phyloP scores from a whole-genome alignment of 2,888 invertebrate species.

The Reticulitermes lucifugus region DNA sequence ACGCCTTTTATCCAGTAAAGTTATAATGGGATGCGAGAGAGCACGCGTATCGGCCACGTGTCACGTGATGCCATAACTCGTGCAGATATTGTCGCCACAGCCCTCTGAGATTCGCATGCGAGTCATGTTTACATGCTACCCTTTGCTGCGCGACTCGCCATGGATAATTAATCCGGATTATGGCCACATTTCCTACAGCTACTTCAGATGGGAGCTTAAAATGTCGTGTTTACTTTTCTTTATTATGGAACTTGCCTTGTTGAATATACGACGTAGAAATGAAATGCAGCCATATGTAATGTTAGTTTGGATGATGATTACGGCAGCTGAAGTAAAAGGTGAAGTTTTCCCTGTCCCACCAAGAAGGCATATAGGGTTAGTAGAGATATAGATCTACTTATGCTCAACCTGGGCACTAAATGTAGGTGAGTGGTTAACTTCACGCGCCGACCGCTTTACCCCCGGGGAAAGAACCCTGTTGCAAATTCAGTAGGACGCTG shows the following conservation, averaged over 20 bases:
- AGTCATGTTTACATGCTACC: not conserved
- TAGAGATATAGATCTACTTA: too few species aligned
- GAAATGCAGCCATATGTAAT: not conserved
- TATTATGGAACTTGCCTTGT: not conserved
- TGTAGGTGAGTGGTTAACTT: too few species aligned
- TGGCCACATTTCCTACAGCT: too few species aligned
- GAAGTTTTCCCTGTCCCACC: too few species aligned
- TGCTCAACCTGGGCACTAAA: too few species aligned
- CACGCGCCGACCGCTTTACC: too few species aligned
- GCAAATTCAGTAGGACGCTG: too few species aligned
- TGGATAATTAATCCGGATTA: conserved; percentile 12
- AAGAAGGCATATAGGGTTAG: too few species aligned
- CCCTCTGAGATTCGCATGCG: conserved; percentile 13
- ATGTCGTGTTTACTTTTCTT: not conserved
- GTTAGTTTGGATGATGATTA: not conserved
- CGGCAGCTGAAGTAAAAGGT: too few species aligned
- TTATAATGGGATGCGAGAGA: too few species aligned
- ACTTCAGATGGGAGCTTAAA: not conserved
- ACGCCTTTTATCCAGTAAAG: too few species aligned
- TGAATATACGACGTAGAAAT: not conserved
- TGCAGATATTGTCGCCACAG: conserved; percentile 2
- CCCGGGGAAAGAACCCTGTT: too few species aligned
- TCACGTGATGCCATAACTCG: conserved; percentile 8
- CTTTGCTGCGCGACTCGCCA: not conserved
- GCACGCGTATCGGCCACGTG: not conserved